Evolutionary conservation across 1,140 invertebrate genomes (phyloP).

Genomic region (Ceratitis capitata): DNA sequence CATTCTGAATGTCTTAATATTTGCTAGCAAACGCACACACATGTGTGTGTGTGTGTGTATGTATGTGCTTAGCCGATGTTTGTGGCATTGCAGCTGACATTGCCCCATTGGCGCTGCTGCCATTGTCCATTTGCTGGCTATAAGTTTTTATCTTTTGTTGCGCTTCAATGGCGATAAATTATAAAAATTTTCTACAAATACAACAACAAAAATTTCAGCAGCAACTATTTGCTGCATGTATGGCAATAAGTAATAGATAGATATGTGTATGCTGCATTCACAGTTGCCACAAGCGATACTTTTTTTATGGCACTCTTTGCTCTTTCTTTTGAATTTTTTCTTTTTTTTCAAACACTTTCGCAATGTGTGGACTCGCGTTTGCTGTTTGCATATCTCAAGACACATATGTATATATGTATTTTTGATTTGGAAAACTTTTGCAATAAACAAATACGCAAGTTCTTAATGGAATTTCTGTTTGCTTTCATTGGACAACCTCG

Average conservation of each 20-base stretch:
- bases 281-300: background rate
- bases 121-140: slow-evolving; percentile 38
- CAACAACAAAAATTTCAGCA: background rate
- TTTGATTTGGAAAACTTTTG: slow-evolving; percentile 25
- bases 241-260: too few relatives aligned
- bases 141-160: slow-evolving; percentile 38
- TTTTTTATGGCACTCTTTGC: background rate
- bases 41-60: background rate
- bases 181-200: slow-evolving; percentile 4
- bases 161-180: slow-evolving; percentile 41
- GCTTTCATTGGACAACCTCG: background rate
- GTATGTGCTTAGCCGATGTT: background rate
- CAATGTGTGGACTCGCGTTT: background rate
- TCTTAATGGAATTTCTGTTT: slow-evolving; percentile 11
- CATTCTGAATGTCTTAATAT: slow-evolving; percentile 45
- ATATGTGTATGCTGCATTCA: background rate
- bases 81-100: background rate
- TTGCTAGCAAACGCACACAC: background rate
- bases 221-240: background rate
- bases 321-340: background rate
- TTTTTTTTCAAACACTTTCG: background rate
- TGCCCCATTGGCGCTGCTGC: background rate
- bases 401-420: too few relatives aligned
- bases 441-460: slow-evolving; percentile 31
- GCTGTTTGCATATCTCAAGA: too few relatives aligned